Percentiles rank a stretch among this genome's conserved stretches.
phyloP scores from a whole-genome alignment of 2,797 vertebrate species.

The Smutsia temminckii region DNA sequence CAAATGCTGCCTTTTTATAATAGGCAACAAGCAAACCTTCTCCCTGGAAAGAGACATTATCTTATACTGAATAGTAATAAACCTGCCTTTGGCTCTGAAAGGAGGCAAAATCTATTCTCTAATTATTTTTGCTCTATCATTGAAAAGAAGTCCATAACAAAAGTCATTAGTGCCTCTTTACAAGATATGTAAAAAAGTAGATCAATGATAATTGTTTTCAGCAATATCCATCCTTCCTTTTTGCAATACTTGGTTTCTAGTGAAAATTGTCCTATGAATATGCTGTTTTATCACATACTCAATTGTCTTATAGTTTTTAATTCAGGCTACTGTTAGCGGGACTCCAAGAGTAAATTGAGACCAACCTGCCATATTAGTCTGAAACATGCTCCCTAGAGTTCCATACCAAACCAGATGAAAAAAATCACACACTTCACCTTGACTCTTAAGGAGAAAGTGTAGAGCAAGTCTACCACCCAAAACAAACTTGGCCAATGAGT shows the following conservation, averaged over 20 bases:
- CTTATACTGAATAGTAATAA: not conserved
- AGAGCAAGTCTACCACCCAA: not conserved
- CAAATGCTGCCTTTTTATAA: not conserved
- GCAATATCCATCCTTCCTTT: not conserved
- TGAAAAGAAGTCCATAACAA: not conserved
- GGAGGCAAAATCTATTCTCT: not conserved
- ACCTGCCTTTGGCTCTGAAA: not conserved
- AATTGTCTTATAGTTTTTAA: not conserved
- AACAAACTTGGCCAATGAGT: not conserved
- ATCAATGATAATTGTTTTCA: not conserved
- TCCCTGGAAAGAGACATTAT: not conserved
- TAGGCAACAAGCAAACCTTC: not conserved
- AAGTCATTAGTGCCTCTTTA: not conserved
- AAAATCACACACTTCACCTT: not conserved
- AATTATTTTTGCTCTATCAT: not conserved
- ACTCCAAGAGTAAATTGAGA: not conserved
- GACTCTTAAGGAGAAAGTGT: not conserved
- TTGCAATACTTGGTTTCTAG: not conserved
- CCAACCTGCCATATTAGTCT: not conserved
- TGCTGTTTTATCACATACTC: not conserved
- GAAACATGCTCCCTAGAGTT: not conserved
- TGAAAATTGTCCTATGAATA: not conserved
- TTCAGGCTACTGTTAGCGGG: not conserved
- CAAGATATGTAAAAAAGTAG: not conserved
- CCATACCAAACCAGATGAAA: not conserved